phyloP scores from a whole-genome alignment of 2,888 invertebrate genomes.

The Meliscaeva auricollis region DNA sequence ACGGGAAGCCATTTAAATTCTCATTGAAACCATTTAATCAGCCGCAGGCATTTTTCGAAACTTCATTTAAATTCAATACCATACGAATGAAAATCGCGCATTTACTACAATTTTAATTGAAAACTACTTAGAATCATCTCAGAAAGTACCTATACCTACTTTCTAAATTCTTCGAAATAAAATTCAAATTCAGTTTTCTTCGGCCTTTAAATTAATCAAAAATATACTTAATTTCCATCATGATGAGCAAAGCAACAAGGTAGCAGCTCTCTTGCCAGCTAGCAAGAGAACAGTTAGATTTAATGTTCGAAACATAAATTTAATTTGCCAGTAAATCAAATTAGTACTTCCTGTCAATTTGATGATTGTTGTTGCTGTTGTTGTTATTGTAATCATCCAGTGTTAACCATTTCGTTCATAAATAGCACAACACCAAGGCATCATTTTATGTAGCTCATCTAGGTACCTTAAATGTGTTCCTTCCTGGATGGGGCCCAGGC shows the following conservation, averaged over 20 bases:
- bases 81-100: too few relatives aligned
- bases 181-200: background rate
- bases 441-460: constrained; percentile 2
- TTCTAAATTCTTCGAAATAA: background rate
- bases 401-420: constrained; percentile 4
- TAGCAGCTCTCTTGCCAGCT: background rate
- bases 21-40: too few relatives aligned
- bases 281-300: constrained; percentile 35
- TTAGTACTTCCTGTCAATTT: constrained; percentile 63
- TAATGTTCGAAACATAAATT: constrained; percentile 54
- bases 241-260: background rate
- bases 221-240: background rate
- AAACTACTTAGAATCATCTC: too few relatives aligned
- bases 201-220: constrained; percentile 24
- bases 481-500: background rate
- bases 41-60: too few relatives aligned
- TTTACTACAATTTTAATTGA: too few relatives aligned
- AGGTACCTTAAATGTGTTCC: background rate
- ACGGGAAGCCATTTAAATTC: too few relatives aligned
- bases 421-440: background rate
- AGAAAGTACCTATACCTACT: too few relatives aligned
- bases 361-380: constrained; percentile 6
- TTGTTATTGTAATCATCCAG: constrained; percentile 19
- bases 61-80: too few relatives aligned
- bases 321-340: constrained; percentile 55